Conservation (phyloP, 2,888 invertebrate species). For the Drosophila longiperda region DNA sequence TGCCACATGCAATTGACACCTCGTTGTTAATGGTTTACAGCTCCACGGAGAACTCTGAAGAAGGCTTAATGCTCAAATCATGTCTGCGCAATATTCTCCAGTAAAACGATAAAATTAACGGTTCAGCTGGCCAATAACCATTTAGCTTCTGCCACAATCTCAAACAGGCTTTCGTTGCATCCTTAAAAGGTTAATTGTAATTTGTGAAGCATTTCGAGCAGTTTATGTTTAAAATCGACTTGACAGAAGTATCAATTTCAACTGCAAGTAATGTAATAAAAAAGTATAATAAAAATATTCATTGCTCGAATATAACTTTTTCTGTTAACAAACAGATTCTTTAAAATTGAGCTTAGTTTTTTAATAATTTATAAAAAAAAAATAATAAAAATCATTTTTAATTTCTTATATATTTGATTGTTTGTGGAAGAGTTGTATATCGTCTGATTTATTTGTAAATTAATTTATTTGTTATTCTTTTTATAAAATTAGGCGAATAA, state of each 20-base stretch:
- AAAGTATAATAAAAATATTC: not conserved
- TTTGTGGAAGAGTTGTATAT: not conserved
- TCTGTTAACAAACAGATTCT: not conserved
- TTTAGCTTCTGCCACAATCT: constrained; percentile 13
- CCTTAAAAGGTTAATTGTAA: constrained; percentile 61
- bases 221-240: not conserved
- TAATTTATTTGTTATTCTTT: not conserved
- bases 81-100: constrained; percentile 53
- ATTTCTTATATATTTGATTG: not conserved
- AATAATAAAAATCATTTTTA: not conserved
- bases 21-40: constrained; percentile 67
- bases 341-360: not conserved
- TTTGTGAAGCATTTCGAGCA: constrained; percentile 27
- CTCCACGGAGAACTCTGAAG: constrained; percentile 29
- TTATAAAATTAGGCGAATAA: too few relatives aligned
- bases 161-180: constrained; percentile 4
- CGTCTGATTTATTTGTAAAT: not conserved
- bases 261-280: not conserved
- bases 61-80: constrained; percentile 66
- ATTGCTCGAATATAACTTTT: too few relatives aligned
- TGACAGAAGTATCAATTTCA: not conserved
- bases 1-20: constrained; percentile 74
- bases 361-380: not conserved
- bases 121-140: constrained; percentile 15
- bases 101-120: constrained; percentile 45